These are phyloP conservation scores for Etheostoma spectabile DNA, from an alignment of 2,113 vertebrate species.

Conservation along the genomic window DNA sequence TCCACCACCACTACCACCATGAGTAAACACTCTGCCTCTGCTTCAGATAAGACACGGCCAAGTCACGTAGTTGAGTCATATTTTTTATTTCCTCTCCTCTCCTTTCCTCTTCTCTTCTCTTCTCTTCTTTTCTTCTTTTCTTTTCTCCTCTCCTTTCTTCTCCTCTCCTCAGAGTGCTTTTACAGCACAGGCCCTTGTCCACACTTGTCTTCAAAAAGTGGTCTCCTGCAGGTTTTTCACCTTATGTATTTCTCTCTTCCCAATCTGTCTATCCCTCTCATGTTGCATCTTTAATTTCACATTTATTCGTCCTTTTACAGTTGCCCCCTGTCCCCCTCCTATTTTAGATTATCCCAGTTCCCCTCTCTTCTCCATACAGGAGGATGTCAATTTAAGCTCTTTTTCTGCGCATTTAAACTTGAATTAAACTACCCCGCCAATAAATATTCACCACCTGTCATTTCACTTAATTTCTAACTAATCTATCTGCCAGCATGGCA, in stretches of 20 bases:
- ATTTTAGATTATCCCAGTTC: conserved; percentile 1
- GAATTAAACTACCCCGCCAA: conserved; percentile 59
- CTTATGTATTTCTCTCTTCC: conserved; percentile 2
- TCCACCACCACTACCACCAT: conserved; percentile 44
- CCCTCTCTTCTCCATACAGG: background rate
- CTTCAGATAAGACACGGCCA: conserved; percentile 68
- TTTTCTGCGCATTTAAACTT: conserved; percentile 61
- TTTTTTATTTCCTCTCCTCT: conserved; percentile 19
- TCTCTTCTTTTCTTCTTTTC: too few relatives aligned
- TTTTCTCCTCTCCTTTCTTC: too few relatives aligned
- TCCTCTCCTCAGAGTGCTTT: conserved; percentile 17
- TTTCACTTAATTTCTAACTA: conserved; percentile 54
- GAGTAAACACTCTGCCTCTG: conserved; percentile 57
- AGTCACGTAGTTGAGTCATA: conserved; percentile 16
- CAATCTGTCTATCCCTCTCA: conserved; percentile 2
- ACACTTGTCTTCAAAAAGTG: conserved; percentile 46
- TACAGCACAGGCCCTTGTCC: conserved; percentile 16
- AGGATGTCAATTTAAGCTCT: conserved; percentile 46
- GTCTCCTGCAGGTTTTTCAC: conserved; percentile 32
- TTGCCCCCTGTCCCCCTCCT: background rate
- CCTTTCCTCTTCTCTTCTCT: too few relatives aligned
- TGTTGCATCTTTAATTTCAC: conserved; percentile 41
- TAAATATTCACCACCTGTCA: conserved; percentile 66
- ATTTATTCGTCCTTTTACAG: conserved; percentile 35
- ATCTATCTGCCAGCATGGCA: conserved; percentile 41